Percentiles rank a stretch among this genome's conserved stretches.
Conservation (phyloP, 2,113 vertebrate species). For the Atractosteus spatula region DNA sequence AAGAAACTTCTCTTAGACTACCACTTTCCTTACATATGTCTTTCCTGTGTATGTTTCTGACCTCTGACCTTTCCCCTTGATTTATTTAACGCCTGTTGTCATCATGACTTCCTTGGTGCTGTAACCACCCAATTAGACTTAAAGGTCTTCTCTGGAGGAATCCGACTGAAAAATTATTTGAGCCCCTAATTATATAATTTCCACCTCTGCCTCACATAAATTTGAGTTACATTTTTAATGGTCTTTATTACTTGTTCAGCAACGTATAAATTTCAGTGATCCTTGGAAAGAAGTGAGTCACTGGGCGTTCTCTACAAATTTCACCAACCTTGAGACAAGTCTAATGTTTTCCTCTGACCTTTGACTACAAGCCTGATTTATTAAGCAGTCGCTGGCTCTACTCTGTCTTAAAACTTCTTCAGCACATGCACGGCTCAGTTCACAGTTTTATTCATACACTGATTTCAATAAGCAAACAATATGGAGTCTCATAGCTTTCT, state of each 20-base stretch:
- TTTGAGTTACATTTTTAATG: conserved; percentile 42
- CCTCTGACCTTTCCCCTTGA: conserved; percentile 52
- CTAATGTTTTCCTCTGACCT: conserved; percentile 42
- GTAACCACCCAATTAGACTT: conserved; percentile 56
- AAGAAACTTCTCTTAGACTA: neutral
- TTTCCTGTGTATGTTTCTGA: conserved; percentile 44
- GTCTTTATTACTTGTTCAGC: conserved; percentile 48
- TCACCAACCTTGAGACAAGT: conserved; percentile 26
- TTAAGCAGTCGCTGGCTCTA: conserved; percentile 30
- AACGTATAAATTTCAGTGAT: conserved; percentile 41
- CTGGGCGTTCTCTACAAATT: conserved; percentile 31
- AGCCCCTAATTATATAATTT: conserved; percentile 50
- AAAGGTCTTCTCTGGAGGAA: conserved; percentile 50
- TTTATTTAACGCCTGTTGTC: conserved; percentile 47
- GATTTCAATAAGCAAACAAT: too few species aligned
- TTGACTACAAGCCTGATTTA: conserved; percentile 42
- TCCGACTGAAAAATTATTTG: conserved; percentile 43
- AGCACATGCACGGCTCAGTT: neutral
- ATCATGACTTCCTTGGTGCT: conserved; percentile 42
- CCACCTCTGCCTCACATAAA: conserved; percentile 47
- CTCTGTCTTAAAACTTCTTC: conserved; percentile 10
- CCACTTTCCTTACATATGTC: conserved; percentile 48
- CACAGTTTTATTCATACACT: too few species aligned
- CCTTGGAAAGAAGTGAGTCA: conserved; percentile 36
- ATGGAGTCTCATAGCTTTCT: too few species aligned